A percentile compares a stretch with the other conserved stretches of the same genome.
phyloP scores from a whole-genome alignment of 2,113 vertebrate species.

The Condylura cristata region DNA sequence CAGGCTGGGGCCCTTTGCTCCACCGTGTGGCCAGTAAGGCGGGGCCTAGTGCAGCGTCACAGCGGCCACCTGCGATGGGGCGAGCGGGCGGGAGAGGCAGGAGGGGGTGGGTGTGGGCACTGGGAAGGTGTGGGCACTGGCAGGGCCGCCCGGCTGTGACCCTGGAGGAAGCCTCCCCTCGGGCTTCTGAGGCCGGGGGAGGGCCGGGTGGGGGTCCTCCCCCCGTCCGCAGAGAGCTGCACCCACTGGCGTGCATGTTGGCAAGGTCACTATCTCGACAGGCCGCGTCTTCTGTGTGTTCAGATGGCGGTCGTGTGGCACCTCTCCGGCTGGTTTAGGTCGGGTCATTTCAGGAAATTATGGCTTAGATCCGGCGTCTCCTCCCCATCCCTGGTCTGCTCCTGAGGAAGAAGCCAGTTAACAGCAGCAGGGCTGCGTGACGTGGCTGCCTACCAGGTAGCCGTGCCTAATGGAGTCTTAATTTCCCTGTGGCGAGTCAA shows the following conservation, averaged over 20 bases:
- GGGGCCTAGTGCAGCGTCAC: no score
- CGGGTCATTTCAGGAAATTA: constrained; percentile 81
- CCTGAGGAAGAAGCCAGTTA: constrained; percentile 86
- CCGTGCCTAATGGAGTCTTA: constrained; percentile 87
- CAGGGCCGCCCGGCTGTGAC: not conserved
- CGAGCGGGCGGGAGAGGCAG: no score
- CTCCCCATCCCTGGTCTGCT: constrained; percentile 78
- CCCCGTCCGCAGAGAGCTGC: constrained; percentile 61
- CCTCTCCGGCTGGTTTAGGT: constrained; percentile 83
- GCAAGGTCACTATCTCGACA: constrained; percentile 61
- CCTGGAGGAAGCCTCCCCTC: not conserved
- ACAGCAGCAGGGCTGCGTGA: constrained; percentile 76
- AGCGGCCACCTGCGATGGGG: not conserved
- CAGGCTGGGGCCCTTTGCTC: rapidly evolving
- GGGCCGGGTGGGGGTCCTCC: constrained; percentile 19
- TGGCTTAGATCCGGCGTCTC: constrained; percentile 70
- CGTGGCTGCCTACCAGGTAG: constrained; percentile 77
- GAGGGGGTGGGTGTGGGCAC: no score
- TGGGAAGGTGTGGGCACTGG: not conserved
- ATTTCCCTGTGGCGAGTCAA: constrained; percentile 87
- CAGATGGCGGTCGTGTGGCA: constrained; percentile 78
- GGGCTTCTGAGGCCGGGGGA: not conserved
- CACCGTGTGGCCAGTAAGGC: no score
- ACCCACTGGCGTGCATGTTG: constrained; percentile 42
- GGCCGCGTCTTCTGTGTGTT: constrained; percentile 68